Conservation (phyloP, 2,797 vertebrate species). For the Hypotaenidia okinawae region DNA sequence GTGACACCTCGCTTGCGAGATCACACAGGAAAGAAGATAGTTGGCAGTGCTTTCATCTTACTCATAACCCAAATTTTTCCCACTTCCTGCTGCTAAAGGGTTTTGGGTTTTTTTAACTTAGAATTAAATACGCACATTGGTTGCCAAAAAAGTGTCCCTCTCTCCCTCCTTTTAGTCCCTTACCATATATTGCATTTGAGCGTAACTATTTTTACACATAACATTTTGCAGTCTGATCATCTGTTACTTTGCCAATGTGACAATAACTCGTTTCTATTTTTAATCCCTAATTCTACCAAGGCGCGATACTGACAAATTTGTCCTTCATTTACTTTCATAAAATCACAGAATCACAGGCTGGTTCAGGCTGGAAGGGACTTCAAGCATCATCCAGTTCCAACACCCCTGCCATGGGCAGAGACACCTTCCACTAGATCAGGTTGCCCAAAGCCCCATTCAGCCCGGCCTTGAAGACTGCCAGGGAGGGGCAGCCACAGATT, state of each 20-base stretch:
- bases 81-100: background rate
- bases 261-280: background rate
- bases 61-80: background rate
- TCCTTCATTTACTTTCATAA: background rate
- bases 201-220: background rate
- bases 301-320: rapidly evolving
- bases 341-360: no score
- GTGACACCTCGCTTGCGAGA: background rate
- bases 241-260: background rate
- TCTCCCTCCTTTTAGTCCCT: background rate
- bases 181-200: background rate
- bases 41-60: background rate
- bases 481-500: no score
- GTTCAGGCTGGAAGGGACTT: no score
- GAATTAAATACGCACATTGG: background rate
- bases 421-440: no score
- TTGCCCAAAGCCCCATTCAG: no score
- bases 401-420: no score
- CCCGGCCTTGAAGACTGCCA: no score
- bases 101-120: background rate
- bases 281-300: background rate
- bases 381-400: no score
- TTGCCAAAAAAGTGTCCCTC: background rate
- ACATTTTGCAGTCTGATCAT: background rate
- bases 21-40: background rate